Conservation (phyloP, 2,113 vertebrate genomes). For the Lophura nycthemera region DNA sequence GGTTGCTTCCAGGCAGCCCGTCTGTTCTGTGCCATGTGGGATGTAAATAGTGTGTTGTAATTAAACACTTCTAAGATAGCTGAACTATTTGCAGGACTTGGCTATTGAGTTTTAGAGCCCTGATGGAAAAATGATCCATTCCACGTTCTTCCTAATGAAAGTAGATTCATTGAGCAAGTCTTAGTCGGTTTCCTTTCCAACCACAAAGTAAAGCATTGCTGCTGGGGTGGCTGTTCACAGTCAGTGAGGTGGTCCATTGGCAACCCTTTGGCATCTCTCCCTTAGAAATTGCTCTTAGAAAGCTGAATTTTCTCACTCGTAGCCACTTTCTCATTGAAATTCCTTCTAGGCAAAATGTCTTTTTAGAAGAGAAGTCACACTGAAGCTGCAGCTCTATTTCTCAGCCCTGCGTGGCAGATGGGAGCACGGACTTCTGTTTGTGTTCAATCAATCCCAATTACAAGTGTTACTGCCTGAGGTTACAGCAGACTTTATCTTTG, state of each 20-base stretch:
- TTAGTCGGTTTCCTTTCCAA: background rate
- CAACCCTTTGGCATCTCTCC: conserved; percentile 24
- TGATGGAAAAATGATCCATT: conserved; percentile 45
- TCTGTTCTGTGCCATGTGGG: conserved; percentile 11
- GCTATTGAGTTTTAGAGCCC: conserved; percentile 59
- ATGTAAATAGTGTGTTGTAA: conserved; percentile 60
- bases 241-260: background rate
- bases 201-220: background rate
- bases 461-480: background rate
- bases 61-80: conserved; percentile 6
- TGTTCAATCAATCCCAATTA: fast-evolving
- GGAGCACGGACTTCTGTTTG: background rate
- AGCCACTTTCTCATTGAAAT: background rate
- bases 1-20: background rate
- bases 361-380: background rate
- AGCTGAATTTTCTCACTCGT: background rate
- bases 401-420: background rate
- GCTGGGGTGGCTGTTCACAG: conserved; percentile 7
- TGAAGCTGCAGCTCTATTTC: background rate
- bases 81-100: conserved; percentile 34
- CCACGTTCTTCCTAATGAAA: conserved; percentile 19
- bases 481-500: background rate
- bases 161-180: conserved; percentile 8
- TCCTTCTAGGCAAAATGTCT: background rate
- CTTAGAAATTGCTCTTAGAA: background rate